These are phyloP conservation scores for Thelaira solivaga DNA, from an alignment of 2,888 invertebrate species.

Conservation along the genomic window DNA sequence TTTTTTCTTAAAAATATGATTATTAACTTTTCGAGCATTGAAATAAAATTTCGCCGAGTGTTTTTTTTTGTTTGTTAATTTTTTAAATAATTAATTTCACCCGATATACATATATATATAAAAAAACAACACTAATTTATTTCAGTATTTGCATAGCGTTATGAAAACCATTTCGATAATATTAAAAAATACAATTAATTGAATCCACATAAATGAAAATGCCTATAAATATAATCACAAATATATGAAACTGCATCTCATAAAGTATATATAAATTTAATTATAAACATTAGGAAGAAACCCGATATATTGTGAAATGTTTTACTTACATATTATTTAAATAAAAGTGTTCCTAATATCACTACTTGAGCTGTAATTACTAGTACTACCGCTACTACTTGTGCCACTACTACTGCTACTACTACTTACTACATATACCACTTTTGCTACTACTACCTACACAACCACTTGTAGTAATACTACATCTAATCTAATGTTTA, in stretches of 20 bases:
- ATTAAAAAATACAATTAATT: background rate
- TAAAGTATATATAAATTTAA: constrained; percentile 22
- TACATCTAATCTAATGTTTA: constrained; percentile 45
- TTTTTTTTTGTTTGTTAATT: background rate
- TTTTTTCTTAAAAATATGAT: too few relatives aligned
- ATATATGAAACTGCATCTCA: constrained; percentile 43
- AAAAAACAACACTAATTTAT: background rate
- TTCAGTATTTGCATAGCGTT: background rate
- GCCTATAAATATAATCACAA: constrained; percentile 32
- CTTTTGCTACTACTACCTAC: constrained; percentile 11
- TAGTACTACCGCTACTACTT: constrained; percentile 37
- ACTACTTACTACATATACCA: constrained; percentile 11
- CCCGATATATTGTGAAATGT: constrained; percentile 48
- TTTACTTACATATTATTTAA: constrained; percentile 19
- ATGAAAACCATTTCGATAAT: constrained; percentile 11
- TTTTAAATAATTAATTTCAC: background rate
- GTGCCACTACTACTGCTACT: constrained; percentile 20
- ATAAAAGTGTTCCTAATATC: constrained; percentile 39
- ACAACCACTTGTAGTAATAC: constrained; percentile 58
- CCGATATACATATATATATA: background rate
- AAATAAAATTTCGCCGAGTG: constrained; percentile 23
- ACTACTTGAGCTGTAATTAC: constrained; percentile 43
- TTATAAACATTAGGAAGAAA: constrained; percentile 15
- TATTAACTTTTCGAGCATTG: too few relatives aligned
- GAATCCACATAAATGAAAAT: background rate